Conservation (phyloP, 2,888 invertebrate species). For the Scaptomyza tumidula region DNA sequence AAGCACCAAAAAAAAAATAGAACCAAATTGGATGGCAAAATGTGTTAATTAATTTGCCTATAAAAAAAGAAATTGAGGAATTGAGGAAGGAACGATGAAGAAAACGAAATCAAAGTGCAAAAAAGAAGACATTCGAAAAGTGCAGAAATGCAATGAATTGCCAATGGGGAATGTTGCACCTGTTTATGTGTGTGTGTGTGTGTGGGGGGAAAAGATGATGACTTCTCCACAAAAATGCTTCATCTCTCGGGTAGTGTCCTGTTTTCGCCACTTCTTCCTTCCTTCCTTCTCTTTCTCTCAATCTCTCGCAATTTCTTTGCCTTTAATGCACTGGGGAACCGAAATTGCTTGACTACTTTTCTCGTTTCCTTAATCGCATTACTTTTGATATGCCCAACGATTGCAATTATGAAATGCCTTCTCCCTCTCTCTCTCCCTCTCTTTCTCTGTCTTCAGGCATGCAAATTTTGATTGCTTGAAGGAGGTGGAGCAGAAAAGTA, state of each 20-base stretch:
- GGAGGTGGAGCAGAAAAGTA: neutral
- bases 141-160: neutral
- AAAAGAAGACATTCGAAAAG: neutral
- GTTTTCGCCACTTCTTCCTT: too few relatives aligned
- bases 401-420: constrained; percentile 3
- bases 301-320: neutral
- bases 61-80: neutral
- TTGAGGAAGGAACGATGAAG: neutral
- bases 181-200: neutral
- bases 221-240: neutral
- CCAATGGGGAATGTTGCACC: neutral
- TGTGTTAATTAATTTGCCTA: constrained; percentile 68
- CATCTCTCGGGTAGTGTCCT: neutral
- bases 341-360: constrained; percentile 10
- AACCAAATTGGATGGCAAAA: constrained; percentile 6
- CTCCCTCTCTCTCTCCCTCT: neutral
- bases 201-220: neutral
- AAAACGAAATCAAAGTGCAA: neutral
- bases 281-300: neutral
- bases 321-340: constrained; percentile 3
- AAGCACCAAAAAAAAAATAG: constrained; percentile 30
- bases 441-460: neutral
- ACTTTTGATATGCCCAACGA: neutral
- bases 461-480: neutral
- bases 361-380: constrained; percentile 20